These are phyloP conservation scores for Glaucidium brasilianum DNA, from an alignment of 2,113 vertebrate genomes.

Conservation along the genomic window DNA sequence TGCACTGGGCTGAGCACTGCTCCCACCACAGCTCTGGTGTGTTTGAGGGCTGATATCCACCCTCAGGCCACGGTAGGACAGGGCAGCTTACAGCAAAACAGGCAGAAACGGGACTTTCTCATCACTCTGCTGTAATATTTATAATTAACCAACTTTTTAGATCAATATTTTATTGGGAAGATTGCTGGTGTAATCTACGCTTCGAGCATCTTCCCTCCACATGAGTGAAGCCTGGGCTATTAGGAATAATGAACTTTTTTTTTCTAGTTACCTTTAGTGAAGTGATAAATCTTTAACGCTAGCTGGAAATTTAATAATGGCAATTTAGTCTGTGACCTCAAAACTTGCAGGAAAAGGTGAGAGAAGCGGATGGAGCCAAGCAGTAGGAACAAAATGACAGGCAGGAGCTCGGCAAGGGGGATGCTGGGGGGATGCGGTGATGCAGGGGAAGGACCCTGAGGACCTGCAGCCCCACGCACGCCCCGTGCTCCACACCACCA, in stretches of 20 bases:
- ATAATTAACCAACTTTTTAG: neutral
- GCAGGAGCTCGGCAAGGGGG: neutral
- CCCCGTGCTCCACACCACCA: neutral
- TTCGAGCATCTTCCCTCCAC: neutral
- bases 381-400: neutral
- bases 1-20: neutral
- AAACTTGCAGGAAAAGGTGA: neutral
- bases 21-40: neutral
- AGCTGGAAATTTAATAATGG: neutral
- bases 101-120: neutral
- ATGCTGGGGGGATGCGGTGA: rapidly evolving
- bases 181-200: neutral
- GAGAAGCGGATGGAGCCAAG: neutral
- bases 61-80: neutral
- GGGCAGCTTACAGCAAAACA: neutral
- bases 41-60: no score
- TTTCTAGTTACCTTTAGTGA: neutral
- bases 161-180: neutral
- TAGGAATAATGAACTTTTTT: neutral
- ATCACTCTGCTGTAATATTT: neutral
- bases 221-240: neutral
- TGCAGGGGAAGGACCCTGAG: neutral
- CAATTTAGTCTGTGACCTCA: neutral
- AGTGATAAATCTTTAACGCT: neutral
- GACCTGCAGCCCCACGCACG: no score